Evolutionary conservation across 2,888 invertebrate species (phyloP), one percentile per base, ranked within the genome.

Genomic region (Lordiphosa andalusiaca): DNA sequence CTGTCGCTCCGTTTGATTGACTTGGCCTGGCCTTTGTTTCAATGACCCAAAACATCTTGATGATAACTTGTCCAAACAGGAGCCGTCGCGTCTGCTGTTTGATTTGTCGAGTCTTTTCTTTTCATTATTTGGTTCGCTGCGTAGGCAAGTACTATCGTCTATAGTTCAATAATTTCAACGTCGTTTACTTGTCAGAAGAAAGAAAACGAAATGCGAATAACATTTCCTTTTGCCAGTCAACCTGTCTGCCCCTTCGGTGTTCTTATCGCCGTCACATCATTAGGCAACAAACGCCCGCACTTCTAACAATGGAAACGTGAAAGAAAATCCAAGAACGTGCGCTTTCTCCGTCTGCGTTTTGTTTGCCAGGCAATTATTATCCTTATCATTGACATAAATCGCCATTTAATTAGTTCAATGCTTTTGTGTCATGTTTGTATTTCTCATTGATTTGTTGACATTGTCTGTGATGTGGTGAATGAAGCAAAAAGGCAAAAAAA

Each of bases 301-400:
- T 51, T 50, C 54, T 23, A 37, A 40, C 56, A 61, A 52, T 61
- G 56, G 39, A 23, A 33, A 30, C 35, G 36, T 47, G 13, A 53
- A 65, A 57, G 58, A 60, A 63, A 67, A 59, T 64, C 52, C 44
- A 65, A 49, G 55, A 47, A 46, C 47, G 55, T 53, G 56, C 25
- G 51, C 49, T 36, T 58, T 60, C 53, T 62, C 49, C 50, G 49
- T 44, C 52, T 61, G 40, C 65, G 73, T 70, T 81, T 84, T 82
- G 69, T 65, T 77, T 69, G 84, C 55, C 67, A 50, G 64, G 62
- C 76, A 85, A 85, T 84, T 86, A 86, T 86, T 82, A 80, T 82
- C 69, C 69, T 83, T 86, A 84, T 87, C 82, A 71, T 49, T 78
- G 85, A 86, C 85, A 82, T 74, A 82, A 82, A 87, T 85, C 78